Percentiles rank a stretch among this genome's conserved stretches.
phyloP scores from a whole-genome alignment of 2,888 invertebrate genomes.

The Nomada goodeniana region DNA sequence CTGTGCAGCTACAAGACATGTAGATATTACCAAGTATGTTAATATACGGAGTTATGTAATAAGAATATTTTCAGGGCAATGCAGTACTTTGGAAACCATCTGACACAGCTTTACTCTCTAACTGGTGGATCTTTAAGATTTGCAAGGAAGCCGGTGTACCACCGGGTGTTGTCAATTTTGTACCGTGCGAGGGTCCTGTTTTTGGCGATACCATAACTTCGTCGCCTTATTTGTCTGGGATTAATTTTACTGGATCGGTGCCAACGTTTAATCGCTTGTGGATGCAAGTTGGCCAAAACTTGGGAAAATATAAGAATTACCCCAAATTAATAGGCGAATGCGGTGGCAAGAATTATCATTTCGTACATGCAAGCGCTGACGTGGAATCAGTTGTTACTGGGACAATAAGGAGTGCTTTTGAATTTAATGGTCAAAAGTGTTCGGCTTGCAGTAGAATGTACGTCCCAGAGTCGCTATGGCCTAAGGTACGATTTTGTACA shows the following conservation, averaged over 20 bases:
- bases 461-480: constrained; percentile 95
- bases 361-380: constrained; percentile 97
- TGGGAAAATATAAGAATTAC: constrained; percentile 93
- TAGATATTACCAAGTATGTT: neutral
- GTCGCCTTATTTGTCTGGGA: constrained; percentile 94
- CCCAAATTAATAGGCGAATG: constrained; percentile 98
- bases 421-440: constrained; percentile 99
- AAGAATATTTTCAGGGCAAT: constrained; percentile 90
- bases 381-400: constrained; percentile 91
- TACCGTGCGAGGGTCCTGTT: constrained; percentile 97
- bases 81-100: constrained; percentile 99
- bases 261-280: constrained; percentile 97
- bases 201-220: constrained; percentile 96
- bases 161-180: constrained; percentile 98
- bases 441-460: constrained; percentile 99
- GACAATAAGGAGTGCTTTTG: constrained; percentile 96
- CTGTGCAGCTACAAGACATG: neutral
- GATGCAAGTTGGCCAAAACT: constrained; percentile 96
- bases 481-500: constrained; percentile 84
- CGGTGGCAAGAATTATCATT: constrained; percentile 99
- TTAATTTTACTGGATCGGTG: constrained; percentile 99
- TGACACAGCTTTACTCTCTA: constrained; percentile 97
- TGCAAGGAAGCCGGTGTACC: constrained; percentile 98
- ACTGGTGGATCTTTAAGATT: constrained; percentile 96
- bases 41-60: neutral